Evolutionary conservation across 2,797 vertebrate genomes (phyloP), one percentile per base, ranked within the genome.

Genomic region (Poliocrania exsul): DNA sequence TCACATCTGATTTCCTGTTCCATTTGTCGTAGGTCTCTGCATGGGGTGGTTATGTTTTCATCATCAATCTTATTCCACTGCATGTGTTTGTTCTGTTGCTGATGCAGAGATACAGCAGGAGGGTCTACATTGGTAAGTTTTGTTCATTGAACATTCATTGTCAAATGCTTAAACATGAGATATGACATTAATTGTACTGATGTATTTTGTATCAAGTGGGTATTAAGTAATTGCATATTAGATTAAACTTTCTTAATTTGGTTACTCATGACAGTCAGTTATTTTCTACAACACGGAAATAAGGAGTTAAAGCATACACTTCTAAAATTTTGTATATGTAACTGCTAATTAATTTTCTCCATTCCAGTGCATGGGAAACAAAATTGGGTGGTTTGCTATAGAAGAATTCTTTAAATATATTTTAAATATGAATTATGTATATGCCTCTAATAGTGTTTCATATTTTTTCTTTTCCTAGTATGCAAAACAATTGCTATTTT

Each of bases 31-130:
- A 99, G 99, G 99, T 99, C 91, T 99, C 99, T 46, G 99, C 99
- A 31, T 99, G 99, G 99, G 99, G 99, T 97, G 99, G 99, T 75
- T 99, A 99, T 74, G 99, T 99, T 85, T 99, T 99, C 90, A 99
- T 99, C 91, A 99, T 99, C 98, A 99, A 99, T 97, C 98, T 99
- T 96, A 99, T 99, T 97, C 99, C 99, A 54, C 98, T 99, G 93
- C 99, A 99, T 88, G 99, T 99, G 81, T 99, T 99, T 97, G 99
- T 99, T 87, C 98, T 99, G 87, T 96, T 99, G 92, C 97, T 99
- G 95, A 99, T 99, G 99, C 99, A 99, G 95, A 98, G 99, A 86
- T 99, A 99, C 97, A 99, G 99, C 98, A 98, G 97, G 86, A 98
- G 99, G 97, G 98, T 99, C 97, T 99, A 99, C 95, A 99, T 99